A percentile compares a stretch with the other conserved stretches of the same genome.
phyloP scores from a whole-genome alignment of 2,888 invertebrate genomes.

The Galerucella nymphaeae region DNA sequence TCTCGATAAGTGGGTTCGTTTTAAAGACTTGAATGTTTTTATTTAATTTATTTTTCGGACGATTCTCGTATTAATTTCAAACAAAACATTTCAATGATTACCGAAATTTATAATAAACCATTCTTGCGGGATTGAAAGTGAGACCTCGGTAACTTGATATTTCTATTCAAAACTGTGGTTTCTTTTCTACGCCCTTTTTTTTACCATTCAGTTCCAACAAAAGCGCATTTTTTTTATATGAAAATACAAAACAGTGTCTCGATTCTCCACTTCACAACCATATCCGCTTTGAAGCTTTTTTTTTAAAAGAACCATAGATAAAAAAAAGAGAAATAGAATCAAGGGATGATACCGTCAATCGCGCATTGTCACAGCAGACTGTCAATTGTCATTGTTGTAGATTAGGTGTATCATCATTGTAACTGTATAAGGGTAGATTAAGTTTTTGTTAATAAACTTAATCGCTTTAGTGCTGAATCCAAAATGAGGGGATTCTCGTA shows the following conservation, averaged over 20 bases:
- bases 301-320: constrained; percentile 19
- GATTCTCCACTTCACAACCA: constrained; percentile 40
- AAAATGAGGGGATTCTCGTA: constrained; percentile 24
- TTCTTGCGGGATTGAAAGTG: constrained; percentile 33
- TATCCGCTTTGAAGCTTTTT: constrained; percentile 42
- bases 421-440: constrained; percentile 51
- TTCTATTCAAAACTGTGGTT: constrained; percentile 56
- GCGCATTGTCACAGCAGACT: constrained; percentile 36
- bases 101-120: constrained; percentile 13
- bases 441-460: constrained; percentile 49
- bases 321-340: constrained; percentile 21
- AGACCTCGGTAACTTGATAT: constrained; percentile 56
- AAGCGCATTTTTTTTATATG: constrained; percentile 50
- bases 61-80: not conserved
- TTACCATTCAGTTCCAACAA: constrained; percentile 51
- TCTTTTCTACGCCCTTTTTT: constrained; percentile 49
- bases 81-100: not conserved
- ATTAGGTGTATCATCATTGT: constrained; percentile 47
- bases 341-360: constrained; percentile 42
- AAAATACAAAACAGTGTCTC: constrained; percentile 39
- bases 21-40: no score
- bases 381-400: constrained; percentile 40
- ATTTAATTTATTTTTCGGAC: no score
- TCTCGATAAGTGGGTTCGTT: no score
- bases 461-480: constrained; percentile 48